phyloP scores from a whole-genome alignment of 1,140 invertebrate genomes.

The Atta texana region DNA sequence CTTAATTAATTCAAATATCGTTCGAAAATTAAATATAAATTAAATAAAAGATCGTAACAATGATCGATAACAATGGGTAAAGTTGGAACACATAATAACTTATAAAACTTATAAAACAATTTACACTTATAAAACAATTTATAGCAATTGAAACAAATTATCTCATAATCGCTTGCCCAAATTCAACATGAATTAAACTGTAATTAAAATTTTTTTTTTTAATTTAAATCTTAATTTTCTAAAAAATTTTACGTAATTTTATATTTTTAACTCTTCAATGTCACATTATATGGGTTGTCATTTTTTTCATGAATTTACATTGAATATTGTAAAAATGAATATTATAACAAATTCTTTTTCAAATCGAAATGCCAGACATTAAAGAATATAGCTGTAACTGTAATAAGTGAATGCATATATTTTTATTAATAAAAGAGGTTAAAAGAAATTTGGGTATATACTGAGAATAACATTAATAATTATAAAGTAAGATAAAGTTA shows the following conservation, averaged over 20 bases:
- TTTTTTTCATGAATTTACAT: no score
- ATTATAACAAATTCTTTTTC: no score
- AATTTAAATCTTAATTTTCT: neutral
- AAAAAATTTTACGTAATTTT: neutral
- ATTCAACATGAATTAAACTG: neutral
- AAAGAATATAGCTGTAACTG: no score
- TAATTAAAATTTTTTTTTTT: neutral
- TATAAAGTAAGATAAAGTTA: no score
- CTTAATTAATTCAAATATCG: neutral
- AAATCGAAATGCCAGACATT: no score
- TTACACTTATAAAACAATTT: neutral
- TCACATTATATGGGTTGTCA: no score
- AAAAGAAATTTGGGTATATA: no score
- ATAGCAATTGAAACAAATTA: neutral
- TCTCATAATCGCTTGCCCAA: no score
- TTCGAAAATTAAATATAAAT: neutral
- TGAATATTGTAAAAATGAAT: no score
- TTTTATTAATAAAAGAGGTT: no score
- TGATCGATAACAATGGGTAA: neutral
- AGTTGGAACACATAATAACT: neutral
- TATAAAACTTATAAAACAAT: neutral
- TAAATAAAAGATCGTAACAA: neutral
- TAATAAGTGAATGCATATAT: no score
- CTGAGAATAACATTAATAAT: no score
- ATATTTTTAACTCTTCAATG: neutral